Base-by-base conservation (phyloP, 2,113 vertebrate species). In the Psammodynastes pulverulentus region DNA sequence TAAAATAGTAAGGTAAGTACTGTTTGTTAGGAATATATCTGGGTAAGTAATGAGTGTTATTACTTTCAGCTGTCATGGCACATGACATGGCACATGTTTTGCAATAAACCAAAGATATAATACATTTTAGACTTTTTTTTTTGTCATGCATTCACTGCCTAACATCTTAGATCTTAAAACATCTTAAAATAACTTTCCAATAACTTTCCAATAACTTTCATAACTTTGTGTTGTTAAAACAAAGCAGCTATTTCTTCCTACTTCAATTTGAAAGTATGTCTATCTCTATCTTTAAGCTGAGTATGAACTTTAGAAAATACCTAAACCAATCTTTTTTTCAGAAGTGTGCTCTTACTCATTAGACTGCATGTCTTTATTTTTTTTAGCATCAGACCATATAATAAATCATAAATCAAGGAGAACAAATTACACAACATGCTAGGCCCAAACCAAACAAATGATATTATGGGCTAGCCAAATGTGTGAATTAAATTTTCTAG, bases 101-200 rank as follows among this genome's bases (percentile, higher is more conserved):
- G 95, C 92, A 94, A 91, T 90, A 86, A 79, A 86, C 58, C 72
- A 56, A 13, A 52, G 53, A 62, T 86, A 89, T n/a, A 87, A 94
- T 88, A 91, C 88, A 86, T 94, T 95, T 79, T 92, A 96, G 95
- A 95, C 94, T 89, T 96, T 45, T 93, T 93, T 94, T 95, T 96
- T 92, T 89, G 95, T 91, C 24, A 43, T 49, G 67, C 84, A 92
- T 94, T 95, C 7, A 51, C n/a, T 87, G 19, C 45, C 92, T 88
- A 91, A 67, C 15, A 1, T 39, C 29, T 24, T 84, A 84, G 87
- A 62, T 62, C 58, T n/a, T 62, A 58, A 58, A 58, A 58, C 24
- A 26, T 10, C 24, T 58, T 58, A 62, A 93, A 93, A 58, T 85
- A 84, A 24, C 21, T 92, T 92, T 51, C 86, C 88, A 95, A 91